phyloP scores from a whole-genome alignment of 2,113 vertebrate genomes.

The Neodon shergylaensis region DNA sequence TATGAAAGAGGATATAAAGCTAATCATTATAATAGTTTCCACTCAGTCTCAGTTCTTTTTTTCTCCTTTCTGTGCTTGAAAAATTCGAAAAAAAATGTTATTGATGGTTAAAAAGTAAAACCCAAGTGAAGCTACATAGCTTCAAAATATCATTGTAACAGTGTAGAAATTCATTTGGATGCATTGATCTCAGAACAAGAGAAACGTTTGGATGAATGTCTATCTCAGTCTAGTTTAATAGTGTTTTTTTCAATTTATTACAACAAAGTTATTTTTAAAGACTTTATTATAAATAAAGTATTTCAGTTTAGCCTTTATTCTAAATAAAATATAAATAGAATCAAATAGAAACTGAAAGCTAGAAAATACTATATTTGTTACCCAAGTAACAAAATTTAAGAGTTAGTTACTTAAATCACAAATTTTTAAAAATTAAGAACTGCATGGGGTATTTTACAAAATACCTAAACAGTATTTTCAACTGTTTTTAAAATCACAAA shows the following conservation, averaged over 20 bases:
- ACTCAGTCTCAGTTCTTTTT: background rate
- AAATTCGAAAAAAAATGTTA: background rate
- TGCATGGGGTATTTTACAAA: background rate
- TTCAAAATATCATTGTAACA: background rate
- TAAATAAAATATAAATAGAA: background rate
- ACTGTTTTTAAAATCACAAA: background rate
- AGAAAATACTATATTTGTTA: background rate
- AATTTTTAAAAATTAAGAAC: background rate
- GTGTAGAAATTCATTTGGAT: background rate
- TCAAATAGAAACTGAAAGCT: background rate
- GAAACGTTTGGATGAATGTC: background rate
- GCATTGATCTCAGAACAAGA: background rate
- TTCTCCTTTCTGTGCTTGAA: background rate
- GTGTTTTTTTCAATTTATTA: background rate
- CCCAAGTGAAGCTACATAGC: background rate
- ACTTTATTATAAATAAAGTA: background rate
- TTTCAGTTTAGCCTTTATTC: too few relatives aligned
- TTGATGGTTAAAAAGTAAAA: background rate
- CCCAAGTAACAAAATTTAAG: background rate
- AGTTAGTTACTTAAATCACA: background rate
- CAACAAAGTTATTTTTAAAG: background rate
- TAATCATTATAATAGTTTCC: background rate
- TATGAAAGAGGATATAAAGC: background rate
- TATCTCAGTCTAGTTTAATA: background rate
- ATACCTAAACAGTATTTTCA: background rate